These are phyloP conservation scores for Drosophila paracracens DNA, from an alignment of 2,888 invertebrate genomes.

Conservation along the genomic window DNA sequence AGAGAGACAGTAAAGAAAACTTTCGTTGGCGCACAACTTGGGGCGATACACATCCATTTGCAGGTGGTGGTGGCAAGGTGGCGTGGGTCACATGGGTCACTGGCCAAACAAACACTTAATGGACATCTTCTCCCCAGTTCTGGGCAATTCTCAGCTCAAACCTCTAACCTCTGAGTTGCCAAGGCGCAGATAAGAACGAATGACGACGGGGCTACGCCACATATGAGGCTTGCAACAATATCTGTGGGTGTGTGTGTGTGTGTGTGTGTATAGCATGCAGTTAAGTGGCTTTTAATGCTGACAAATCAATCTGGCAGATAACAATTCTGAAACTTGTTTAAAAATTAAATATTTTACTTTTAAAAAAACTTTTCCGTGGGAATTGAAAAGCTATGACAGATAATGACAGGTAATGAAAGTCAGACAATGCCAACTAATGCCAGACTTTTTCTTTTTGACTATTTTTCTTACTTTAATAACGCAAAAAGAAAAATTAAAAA, in stretches of 20 bases:
- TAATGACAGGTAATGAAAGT: background rate
- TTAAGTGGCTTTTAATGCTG: background rate
- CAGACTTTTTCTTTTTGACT: background rate
- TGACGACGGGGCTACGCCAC: conserved; percentile 1
- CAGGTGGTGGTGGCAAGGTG: conserved; percentile 33
- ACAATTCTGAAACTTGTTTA: background rate
- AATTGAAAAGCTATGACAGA: fast-evolving
- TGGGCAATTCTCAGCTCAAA: conserved; percentile 15
- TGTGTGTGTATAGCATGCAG: background rate
- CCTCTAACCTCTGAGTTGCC: conserved; percentile 6
- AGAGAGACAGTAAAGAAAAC: conserved; percentile 14
- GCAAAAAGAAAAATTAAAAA: background rate
- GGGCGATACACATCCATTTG: conserved; percentile 36
- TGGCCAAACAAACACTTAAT: conserved; percentile 25
- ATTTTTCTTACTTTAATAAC: background rate
- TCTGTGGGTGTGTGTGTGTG: background rate
- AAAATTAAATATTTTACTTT: background rate
- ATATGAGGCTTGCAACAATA: background rate
- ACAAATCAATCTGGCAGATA: background rate
- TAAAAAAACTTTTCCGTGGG: background rate
- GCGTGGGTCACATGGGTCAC: conserved; percentile 29
- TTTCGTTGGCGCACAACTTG: conserved; percentile 22
- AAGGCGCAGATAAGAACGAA: conserved; percentile 53
- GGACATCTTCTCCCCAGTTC: background rate
- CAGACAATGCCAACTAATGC: background rate